These are phyloP conservation scores for Hylaea fasciaria DNA, from an alignment of 2,888 invertebrate species.

Conservation along the genomic window DNA sequence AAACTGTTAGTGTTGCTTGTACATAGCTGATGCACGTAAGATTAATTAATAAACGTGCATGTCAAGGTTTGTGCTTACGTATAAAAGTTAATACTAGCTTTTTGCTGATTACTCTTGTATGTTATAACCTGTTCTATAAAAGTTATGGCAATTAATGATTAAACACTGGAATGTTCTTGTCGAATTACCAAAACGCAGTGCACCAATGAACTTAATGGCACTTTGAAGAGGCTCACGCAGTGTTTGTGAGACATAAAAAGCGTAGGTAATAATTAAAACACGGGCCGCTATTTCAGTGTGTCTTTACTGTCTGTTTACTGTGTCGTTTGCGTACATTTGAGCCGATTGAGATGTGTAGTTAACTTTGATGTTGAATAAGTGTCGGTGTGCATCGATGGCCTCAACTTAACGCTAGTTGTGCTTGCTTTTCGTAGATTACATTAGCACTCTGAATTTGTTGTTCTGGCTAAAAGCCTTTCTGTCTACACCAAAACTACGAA, in stretches of 20 bases:
- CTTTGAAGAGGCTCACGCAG: neutral
- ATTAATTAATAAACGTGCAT: conserved; percentile 48
- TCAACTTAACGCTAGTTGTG: conserved; percentile 53
- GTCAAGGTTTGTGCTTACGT: conserved; percentile 58
- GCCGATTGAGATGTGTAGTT: conserved; percentile 6
- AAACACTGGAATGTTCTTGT: conserved; percentile 61
- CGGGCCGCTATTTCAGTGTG: neutral
- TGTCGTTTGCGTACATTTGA: conserved; percentile 9
- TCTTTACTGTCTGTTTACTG: neutral
- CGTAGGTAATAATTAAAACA: neutral
- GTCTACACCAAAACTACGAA: conserved; percentile 31
- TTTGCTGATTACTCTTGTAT: conserved; percentile 43
- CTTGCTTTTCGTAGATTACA: conserved; percentile 56
- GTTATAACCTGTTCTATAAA: conserved; percentile 52
- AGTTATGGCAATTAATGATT: conserved; percentile 52
- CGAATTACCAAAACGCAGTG: conserved; percentile 72
- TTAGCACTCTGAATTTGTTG: conserved; percentile 62
- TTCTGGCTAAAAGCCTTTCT: conserved; percentile 60
- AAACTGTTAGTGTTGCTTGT: conserved; percentile 61
- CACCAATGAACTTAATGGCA: neutral
- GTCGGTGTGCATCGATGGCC: conserved; percentile 36
- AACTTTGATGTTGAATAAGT: neutral
- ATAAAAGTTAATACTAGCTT: conserved; percentile 44
- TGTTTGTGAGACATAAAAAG: neutral
- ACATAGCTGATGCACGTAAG: conserved; percentile 57